Percentiles rank a stretch among this genome's conserved stretches.
Evolutionary conservation across 2,797 vertebrate genomes (phyloP).

Genomic region (Danio aesculapii): DNA sequence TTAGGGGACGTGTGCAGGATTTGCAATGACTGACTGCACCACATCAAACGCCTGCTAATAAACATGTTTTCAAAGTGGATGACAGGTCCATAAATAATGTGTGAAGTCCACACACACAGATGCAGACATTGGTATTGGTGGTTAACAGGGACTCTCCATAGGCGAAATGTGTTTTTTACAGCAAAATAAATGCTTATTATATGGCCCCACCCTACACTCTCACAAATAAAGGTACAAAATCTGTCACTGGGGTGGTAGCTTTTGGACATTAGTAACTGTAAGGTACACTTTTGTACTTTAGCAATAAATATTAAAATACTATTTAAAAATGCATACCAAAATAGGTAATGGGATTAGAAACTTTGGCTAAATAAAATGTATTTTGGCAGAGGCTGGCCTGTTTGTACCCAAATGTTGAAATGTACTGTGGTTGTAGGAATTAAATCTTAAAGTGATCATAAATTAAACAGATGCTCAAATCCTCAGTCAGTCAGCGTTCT

Average conservation of each 20-base stretch:
- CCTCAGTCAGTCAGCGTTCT: not conserved
- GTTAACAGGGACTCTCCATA: not conserved
- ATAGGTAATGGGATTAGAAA: not conserved
- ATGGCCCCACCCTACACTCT: too few species aligned
- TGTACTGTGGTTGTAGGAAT: not conserved
- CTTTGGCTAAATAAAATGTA: not conserved
- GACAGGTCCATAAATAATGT: slow-evolving; percentile 25
- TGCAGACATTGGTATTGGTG: not conserved
- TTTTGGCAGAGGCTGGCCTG: not conserved
- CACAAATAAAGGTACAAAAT: too few species aligned
- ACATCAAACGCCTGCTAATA: not conserved
- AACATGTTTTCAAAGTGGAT: slow-evolving; percentile 11
- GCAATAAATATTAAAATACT: too few species aligned
- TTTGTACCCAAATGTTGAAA: not conserved
- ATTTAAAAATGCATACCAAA: too few species aligned
- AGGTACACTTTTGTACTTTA: too few species aligned
- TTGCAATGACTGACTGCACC: not conserved
- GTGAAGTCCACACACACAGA: not conserved
- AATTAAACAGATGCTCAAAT: not conserved
- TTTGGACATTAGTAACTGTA: too few species aligned
- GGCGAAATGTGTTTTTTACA: too few species aligned
- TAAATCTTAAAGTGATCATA: not conserved
- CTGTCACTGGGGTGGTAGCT: too few species aligned
- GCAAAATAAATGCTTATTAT: too few species aligned
- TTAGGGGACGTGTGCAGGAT: not conserved